Conservation (phyloP, 2,113 vertebrate species). For the Machaerirhynchus nigripectus region DNA sequence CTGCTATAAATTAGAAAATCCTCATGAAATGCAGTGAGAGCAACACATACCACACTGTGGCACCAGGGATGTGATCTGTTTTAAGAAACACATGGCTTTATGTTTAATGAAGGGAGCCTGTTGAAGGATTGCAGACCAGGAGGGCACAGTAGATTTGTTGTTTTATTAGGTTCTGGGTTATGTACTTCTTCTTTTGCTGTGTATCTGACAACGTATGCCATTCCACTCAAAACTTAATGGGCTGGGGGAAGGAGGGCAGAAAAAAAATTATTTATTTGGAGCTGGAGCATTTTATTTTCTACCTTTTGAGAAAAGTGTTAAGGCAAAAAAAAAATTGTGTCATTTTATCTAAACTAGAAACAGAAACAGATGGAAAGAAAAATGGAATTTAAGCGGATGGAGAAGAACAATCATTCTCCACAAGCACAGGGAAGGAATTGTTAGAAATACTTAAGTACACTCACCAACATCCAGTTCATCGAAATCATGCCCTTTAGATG, state of each 20-base stretch:
- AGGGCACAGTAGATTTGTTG: constrained; percentile 26
- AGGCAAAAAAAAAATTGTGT: neutral
- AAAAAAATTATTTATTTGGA: neutral
- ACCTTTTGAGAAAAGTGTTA: neutral
- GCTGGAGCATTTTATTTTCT: neutral
- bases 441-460: neutral
- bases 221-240: neutral
- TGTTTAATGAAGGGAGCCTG: constrained; percentile 44
- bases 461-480: neutral
- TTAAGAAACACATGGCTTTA: constrained; percentile 41
- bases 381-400: neutral
- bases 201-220: neutral
- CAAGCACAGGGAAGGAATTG: neutral
- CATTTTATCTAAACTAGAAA: neutral
- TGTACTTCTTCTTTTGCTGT: neutral
- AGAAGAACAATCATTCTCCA: neutral
- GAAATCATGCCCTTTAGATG: neutral
- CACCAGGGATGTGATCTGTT: constrained; percentile 33
- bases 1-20: neutral
- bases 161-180: constrained; percentile 53
- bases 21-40: neutral
- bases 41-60: neutral
- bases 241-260: neutral
- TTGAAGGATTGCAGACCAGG: constrained; percentile 36
- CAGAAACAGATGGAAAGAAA: neutral